Evolutionary conservation across 2,113 vertebrate species (phyloP).

Genomic region (Melanotaenia duboulayi): DNA sequence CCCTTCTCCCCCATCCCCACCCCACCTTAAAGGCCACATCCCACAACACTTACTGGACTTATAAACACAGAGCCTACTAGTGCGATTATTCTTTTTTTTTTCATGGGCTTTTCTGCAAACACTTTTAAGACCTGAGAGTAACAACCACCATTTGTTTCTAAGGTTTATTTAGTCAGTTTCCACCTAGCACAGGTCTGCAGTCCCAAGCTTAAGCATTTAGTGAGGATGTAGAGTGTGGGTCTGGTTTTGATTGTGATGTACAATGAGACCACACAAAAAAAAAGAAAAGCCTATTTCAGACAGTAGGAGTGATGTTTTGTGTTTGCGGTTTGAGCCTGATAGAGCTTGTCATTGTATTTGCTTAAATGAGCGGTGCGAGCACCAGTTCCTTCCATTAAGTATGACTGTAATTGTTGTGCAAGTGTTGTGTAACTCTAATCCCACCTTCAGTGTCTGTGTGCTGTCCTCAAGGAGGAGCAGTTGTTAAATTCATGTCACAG

Average conservation of each 20-base stretch:
- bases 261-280: slow-evolving; percentile 51
- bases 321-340: slow-evolving; percentile 61
- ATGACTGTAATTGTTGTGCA: slow-evolving; percentile 68
- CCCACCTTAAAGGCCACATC: slow-evolving; percentile 57
- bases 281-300: slow-evolving; percentile 53
- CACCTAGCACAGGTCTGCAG: slow-evolving; percentile 56
- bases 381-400: slow-evolving; percentile 58
- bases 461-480: slow-evolving; percentile 69
- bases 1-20: slow-evolving; percentile 2
- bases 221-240: slow-evolving; percentile 63
- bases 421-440: slow-evolving; percentile 65
- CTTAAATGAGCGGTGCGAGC: slow-evolving; percentile 53
- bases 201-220: slow-evolving; percentile 52
- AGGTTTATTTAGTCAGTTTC: slow-evolving; percentile 40
- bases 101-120: slow-evolving; percentile 73
- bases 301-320: slow-evolving; percentile 58
- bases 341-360: slow-evolving; percentile 64
- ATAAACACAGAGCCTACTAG: slow-evolving; percentile 57
- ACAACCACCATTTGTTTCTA: slow-evolving; percentile 46
- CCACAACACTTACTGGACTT: slow-evolving; percentile 62
- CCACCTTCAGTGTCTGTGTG: slow-evolving; percentile 56
- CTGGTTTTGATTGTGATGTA: slow-evolving; percentile 62
- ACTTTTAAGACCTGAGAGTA: slow-evolving; percentile 76
- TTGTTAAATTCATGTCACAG: slow-evolving; percentile 47
- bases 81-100: slow-evolving; percentile 50